Evolutionary conservation across 2,797 vertebrate species (phyloP), one percentile per base, ranked within the genome.

Genomic region (Hydrophis major): DNA sequence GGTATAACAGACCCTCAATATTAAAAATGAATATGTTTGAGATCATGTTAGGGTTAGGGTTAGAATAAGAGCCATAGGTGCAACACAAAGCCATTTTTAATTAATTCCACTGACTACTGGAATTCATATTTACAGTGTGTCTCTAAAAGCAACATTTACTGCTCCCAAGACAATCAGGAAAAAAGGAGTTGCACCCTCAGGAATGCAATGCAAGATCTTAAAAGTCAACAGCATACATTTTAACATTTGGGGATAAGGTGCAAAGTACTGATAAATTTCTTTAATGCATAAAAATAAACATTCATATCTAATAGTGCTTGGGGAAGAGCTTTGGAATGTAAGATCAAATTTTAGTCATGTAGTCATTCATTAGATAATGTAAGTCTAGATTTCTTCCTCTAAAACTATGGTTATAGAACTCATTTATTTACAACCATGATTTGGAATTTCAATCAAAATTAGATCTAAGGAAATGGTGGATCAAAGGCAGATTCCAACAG

Each of bases 401-500:
- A 2, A 8, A 53, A 42, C 6, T 37, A 93, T 59, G 92, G 91
- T 57, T 57, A 91, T 93, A 87, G 90, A 50, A 90, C 7, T 47
- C 11, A 13, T 20, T 1, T 13, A 6, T 90, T 95, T 89, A 87
- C 0, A 18, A 47, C 20, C 53, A 16, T 89, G 78, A 92, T 28
- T 37, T 13, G 90, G 92, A 0, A 55, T 42, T 28, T 87, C 90
- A 95, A 83, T 28, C 93, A 93, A 94, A 94, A 93, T 27, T 18
- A 69, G 89, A 95, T 92, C 57, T 93, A 53, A 92, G 89, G 53
- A 47, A 89, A 59, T 88, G 92, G 4, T 78, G 89, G 28, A 32
- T 87, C 66, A 2, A 4, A 16, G 22, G n/a, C 20, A 59, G 47
- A 10, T n/a, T 2, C 13, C 60, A 78, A 22, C 20, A 94, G 93